Base-by-base conservation (phyloP, 2,113 vertebrate species). In the Todiramphus saurophagus region DNA sequence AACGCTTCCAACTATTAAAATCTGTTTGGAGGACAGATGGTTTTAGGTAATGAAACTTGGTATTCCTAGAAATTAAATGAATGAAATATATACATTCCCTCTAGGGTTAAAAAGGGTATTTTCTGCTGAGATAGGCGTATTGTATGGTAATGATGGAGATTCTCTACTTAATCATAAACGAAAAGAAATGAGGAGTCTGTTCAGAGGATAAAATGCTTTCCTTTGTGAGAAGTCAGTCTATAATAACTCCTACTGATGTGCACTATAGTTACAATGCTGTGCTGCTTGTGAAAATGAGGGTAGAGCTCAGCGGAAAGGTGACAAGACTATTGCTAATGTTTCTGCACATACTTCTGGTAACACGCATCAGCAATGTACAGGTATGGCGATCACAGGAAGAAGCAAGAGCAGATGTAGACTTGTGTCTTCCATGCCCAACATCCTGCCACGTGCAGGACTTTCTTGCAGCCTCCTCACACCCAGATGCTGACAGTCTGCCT, bases 231-330 rank as follows among this genome's bases (percentile, higher is more conserved):
- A 50, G 33, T 74, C 39, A 59, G 24, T 64, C 75, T 30, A 82
- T 68, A 74, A 58, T 66, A 89, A 85, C 39, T 87, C 63, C 62
- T 82, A 60, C 87, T 93, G 90, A 46, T 27, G 21, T 23, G 62
- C 63, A 67, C n/a, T 92, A 33, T 46, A 85, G 53, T 68, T 93
- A 56, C 27, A 66, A 56, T 18, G 16, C 59, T 80, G 48, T 48
- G 78, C 59, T 72, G 74, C 64, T 96, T 68, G 58, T 37, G 19
- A 60, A 88, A 82, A 58, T 66, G 33, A 79, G 41, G 16, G 23
- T 44, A 56, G 27, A 55, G 25, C 33, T 83, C 75, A 58, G 62
- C 30, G 55, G 39, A 78, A 41, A 69, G n/a, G 33, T 67, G 63
- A n/a, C n/a, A 56, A 37, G 33, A 50, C 15, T 59, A 58, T 13